Base-by-base conservation (phyloP, 2,113 vertebrate genomes). In the Saccopteryx bilineata region DNA sequence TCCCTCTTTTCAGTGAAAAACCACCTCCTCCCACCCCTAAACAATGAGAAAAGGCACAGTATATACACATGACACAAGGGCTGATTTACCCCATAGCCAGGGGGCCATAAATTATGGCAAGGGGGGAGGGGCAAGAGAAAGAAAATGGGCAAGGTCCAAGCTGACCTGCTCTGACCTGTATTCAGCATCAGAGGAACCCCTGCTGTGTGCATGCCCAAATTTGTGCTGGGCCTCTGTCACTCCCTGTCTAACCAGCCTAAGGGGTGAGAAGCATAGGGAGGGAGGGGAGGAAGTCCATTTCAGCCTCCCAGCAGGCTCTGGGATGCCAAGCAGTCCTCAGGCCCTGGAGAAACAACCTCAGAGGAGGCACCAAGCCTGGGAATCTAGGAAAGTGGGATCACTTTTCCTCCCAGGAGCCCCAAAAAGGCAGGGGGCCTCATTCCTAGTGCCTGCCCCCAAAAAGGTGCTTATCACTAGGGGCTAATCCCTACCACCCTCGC, bases 1-100 rank as follows among this genome's bases (percentile, higher is more conserved):
- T n/a, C 75, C 90, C 68, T 46, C 26, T 50, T 72, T 90, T 90
- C 71, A 61, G 81, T 94, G 95, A 91, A 93, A 94, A 75, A 5
- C 14, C 60, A 72, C 54, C 31, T 87, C 93, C 90, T 63, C 94
- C 92, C 87, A 31, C 60, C 80, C 87, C 69, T 5, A 46, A 18
- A 92, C 87, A 71, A 81, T 0, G 28, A 96, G 89, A 96, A 97
- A 98, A 98, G 97, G 97, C 97, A 97, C 96, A 74, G 83, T 86
- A 96, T 86, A 74, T 52, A 97, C 95, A 97, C 33, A 65, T 1
- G 48, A 96, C 94, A 97, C 85, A 75, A 65, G 48, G 87, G 87
- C 76, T 58, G 17, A 68, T 65, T 88, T 80, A 56, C 79, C 87
- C 8, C 0, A 31, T 9, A 26, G 50, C 68, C 18, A 23, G 69